Conservation (phyloP, 2,113 vertebrate species). For the Pteruthius melanotis region DNA sequence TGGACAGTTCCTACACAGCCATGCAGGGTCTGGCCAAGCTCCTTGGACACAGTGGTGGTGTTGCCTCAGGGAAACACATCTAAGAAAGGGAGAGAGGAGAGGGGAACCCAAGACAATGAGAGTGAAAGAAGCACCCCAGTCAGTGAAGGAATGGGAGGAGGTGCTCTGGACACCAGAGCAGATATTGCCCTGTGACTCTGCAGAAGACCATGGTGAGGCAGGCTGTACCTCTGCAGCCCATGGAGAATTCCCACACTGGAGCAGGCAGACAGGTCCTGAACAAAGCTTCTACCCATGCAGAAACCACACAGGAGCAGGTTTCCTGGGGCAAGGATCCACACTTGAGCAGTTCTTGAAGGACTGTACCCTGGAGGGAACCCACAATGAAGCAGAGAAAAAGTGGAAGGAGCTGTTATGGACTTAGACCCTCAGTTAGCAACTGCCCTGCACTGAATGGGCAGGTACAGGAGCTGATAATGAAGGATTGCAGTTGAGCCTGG, state of each 20-base stretch:
- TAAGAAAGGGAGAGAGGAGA: neutral
- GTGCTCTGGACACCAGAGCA: neutral
- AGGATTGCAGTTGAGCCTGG: neutral
- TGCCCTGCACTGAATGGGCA: neutral
- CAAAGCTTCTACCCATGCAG: neutral
- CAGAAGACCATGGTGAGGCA: neutral
- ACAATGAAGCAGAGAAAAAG: neutral
- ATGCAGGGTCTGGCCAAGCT: rapidly evolving
- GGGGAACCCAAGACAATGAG: neutral
- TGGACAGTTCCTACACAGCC: rapidly evolving
- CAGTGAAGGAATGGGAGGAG: neutral
- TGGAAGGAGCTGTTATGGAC: rapidly evolving
- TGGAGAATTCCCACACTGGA: neutral
- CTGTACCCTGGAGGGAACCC: neutral
- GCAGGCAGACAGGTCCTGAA: neutral
- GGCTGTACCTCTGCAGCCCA: neutral
- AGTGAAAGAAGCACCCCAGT: neutral
- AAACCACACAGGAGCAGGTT: neutral
- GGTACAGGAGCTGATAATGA: neutral
- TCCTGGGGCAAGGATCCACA: neutral
- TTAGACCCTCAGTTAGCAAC: neutral
- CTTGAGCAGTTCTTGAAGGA: neutral
- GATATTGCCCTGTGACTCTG: neutral
- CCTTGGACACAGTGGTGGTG: rapidly evolving
- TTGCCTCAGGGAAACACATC: rapidly evolving